These are phyloP conservation scores for Pituophis catenifer DNA, from an alignment of 2,113 vertebrate species.

Conservation along the genomic window DNA sequence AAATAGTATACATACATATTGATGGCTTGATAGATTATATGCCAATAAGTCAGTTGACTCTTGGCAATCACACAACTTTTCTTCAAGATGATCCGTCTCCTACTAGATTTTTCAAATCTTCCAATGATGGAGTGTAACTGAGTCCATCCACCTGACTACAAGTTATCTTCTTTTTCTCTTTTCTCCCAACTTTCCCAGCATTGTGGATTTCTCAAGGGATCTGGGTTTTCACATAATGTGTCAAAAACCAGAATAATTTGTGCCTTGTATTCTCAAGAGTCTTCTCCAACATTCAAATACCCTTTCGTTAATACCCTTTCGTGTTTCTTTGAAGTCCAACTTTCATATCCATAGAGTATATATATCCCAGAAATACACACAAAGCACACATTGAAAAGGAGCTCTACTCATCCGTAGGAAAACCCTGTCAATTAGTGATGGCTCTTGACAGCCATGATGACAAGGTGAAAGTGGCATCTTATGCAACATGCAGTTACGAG, in stretches of 20 bases:
- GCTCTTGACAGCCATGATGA: neutral
- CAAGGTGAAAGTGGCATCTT: neutral
- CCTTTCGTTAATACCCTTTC: neutral
- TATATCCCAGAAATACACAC: neutral
- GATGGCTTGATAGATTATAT: neutral
- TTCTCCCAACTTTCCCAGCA: neutral
- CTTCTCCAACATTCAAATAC: neutral
- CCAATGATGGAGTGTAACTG: neutral
- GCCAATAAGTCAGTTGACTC: neutral
- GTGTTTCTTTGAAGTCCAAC: neutral
- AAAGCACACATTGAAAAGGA: neutral
- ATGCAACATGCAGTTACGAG: neutral
- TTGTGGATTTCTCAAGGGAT: neutral
- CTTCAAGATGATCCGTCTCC: neutral
- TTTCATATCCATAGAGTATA: neutral
- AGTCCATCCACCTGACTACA: neutral
- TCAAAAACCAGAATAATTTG: neutral
- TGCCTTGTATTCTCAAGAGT: neutral
- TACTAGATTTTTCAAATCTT: neutral
- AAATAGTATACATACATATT: neutral
- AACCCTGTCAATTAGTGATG: neutral
- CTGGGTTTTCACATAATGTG: neutral
- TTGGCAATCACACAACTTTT: neutral
- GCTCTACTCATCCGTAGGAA: neutral
- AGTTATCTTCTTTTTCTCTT: neutral